phyloP scores from a whole-genome alignment of 2,113 vertebrate species.

The Tiliqua scincoides region DNA sequence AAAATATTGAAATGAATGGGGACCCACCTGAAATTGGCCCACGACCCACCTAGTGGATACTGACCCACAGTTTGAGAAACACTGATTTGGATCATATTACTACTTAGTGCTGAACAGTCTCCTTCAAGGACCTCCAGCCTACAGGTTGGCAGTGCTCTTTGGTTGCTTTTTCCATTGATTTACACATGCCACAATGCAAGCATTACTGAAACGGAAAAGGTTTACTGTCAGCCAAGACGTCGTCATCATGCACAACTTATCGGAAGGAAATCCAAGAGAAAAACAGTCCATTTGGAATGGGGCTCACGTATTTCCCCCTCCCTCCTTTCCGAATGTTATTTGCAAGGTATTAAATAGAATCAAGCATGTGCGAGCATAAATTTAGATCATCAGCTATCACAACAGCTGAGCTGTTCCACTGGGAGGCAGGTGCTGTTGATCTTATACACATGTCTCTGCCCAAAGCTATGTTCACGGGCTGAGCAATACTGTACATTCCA shows the following conservation, averaged over 20 bases:
- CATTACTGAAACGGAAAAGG: conserved; percentile 5
- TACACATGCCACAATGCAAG: background rate
- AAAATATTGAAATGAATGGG: too few relatives aligned
- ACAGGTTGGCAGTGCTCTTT: too few relatives aligned
- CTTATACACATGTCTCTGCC: conserved; percentile 46
- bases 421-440: conserved; percentile 54
- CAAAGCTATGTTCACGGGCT: conserved; percentile 37
- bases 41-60: too few relatives aligned
- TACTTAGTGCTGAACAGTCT: too few relatives aligned
- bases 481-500: conserved; percentile 62
- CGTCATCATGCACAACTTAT: background rate
- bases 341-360: conserved; percentile 55
- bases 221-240: too few relatives aligned
- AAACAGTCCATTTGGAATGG: background rate
- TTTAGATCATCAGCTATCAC: conserved; percentile 67
- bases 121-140: too few relatives aligned
- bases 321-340: background rate
- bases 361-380: conserved; percentile 56
- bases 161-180: too few relatives aligned
- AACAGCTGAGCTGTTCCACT: conserved; percentile 61
- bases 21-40: too few relatives aligned
- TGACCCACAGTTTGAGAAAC: too few relatives aligned
- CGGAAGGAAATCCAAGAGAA: background rate
- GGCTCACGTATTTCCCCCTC: too few relatives aligned
- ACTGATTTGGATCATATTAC: too few relatives aligned